Percentiles rank a stretch among this genome's conserved stretches.
phyloP scores from a whole-genome alignment of 2,113 vertebrate species.

The Lamprotornis superbus region DNA sequence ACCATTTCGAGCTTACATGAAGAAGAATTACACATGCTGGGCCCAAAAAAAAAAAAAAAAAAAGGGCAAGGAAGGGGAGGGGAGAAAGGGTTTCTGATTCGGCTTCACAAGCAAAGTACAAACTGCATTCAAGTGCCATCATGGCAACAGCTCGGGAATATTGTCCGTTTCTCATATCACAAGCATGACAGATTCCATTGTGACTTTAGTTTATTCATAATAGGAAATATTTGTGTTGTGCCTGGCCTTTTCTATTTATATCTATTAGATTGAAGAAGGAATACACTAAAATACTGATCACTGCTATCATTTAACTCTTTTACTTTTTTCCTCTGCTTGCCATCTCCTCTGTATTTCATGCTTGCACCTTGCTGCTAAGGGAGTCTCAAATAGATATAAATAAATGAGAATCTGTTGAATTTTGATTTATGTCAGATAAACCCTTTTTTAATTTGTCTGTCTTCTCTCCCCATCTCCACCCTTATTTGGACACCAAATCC shows the following conservation, averaged over 20 bases:
- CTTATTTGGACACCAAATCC: not conserved
- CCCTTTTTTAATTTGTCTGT: not conserved
- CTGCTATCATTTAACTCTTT: constrained; percentile 2
- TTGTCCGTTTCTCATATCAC: constrained; percentile 78
- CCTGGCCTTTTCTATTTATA: constrained; percentile 64
- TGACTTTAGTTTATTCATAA: constrained; percentile 80
- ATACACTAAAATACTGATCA: constrained; percentile 50
- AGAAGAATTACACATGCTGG: constrained; percentile 82
- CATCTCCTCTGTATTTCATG: constrained; percentile 38
- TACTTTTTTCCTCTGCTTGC: constrained; percentile 18
- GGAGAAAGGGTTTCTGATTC: constrained; percentile 73
- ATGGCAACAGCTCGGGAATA: constrained; percentile 71
- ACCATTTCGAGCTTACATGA: constrained; percentile 78
- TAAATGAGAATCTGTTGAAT: not conserved
- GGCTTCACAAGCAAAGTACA: constrained; percentile 80
- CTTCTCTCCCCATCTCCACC: not conserved
- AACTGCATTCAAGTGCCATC: constrained; percentile 75
- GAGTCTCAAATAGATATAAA: not conserved
- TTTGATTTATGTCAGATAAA: constrained; percentile 10
- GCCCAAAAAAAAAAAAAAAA: constrained; percentile 26
- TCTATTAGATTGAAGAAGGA: constrained; percentile 59
- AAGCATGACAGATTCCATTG: constrained; percentile 80
- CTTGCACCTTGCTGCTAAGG: not conserved
- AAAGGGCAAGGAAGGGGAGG: not conserved
- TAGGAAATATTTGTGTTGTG: constrained; percentile 78